These are phyloP conservation scores for Aleiodes testaceus DNA, from an alignment of 2,888 invertebrate species.

Conservation along the genomic window DNA sequence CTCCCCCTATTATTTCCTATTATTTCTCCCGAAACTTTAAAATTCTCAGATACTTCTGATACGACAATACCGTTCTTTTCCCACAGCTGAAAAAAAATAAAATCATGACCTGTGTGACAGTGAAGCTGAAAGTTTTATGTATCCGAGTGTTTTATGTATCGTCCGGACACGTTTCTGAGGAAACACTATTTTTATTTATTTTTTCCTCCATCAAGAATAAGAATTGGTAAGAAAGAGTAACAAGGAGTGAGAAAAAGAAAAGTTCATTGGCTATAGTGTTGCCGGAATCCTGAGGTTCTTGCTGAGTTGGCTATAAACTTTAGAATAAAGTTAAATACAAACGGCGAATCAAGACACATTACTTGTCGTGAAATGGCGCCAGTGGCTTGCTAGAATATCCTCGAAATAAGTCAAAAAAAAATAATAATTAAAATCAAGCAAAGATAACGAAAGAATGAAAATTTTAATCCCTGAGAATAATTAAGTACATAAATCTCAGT, in stretches of 20 bases:
- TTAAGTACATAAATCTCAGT: too few relatives aligned
- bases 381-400: constrained; percentile 44
- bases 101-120: constrained; percentile 18
- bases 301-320: constrained; percentile 68
- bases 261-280: constrained; percentile 29
- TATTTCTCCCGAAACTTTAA: background rate
- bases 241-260: constrained; percentile 21
- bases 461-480: too few relatives aligned
- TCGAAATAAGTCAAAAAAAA: background rate
- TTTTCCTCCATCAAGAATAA: constrained; percentile 13
- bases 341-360: constrained; percentile 63
- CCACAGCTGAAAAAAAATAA: background rate
- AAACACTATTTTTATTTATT: background rate
- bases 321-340: constrained; percentile 68
- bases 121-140: constrained; percentile 35
- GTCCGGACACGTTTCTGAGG: constrained; percentile 20
- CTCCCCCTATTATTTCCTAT: background rate
- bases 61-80: constrained; percentile 2
- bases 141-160: constrained; percentile 43
- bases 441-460: background rate
- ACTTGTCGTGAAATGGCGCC: constrained; percentile 52
- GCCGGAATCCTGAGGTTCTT: constrained; percentile 53
- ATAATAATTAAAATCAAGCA: background rate
- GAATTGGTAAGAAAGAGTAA: constrained; percentile 17
- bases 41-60: constrained; percentile 15